Evolutionary conservation across 2,797 vertebrate genomes (phyloP).

Genomic region (Hippopotamyrus pictus): DNA sequence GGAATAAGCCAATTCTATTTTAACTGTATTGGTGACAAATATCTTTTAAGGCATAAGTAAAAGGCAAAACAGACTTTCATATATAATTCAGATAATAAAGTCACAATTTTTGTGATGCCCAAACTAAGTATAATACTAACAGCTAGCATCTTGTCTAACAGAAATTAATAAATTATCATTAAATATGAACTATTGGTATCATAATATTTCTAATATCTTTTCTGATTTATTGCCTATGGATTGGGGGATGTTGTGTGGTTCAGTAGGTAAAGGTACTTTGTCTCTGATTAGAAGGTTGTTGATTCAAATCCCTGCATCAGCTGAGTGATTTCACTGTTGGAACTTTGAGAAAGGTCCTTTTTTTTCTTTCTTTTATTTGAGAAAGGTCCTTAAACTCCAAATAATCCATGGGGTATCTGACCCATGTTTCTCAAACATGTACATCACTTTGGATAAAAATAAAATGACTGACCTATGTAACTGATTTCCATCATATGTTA

Average conservation of each 20-base stretch:
- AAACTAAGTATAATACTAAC: background rate
- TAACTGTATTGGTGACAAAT: background rate
- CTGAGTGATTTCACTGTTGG: background rate
- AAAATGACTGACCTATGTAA: background rate
- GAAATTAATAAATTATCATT: background rate
- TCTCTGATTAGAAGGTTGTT: background rate
- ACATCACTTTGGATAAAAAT: background rate
- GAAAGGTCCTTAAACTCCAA: background rate
- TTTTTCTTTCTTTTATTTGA: too few species aligned
- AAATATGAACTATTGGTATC: background rate
- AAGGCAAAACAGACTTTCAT: background rate
- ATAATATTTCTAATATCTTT: background rate
- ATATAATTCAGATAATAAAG: background rate
- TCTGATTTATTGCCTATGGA: background rate
- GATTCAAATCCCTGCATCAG: background rate
- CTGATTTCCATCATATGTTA: background rate
- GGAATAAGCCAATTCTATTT: background rate
- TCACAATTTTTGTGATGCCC: background rate
- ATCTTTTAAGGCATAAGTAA: background rate
- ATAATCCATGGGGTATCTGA: background rate
- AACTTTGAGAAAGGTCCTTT: background rate
- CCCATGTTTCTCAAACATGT: background rate
- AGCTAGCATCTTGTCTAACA: background rate
- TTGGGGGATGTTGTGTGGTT: background rate
- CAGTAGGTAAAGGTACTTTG: background rate